These are phyloP conservation scores for Caiman crocodilus DNA, from an alignment of 2,797 vertebrate species.

Conservation along the genomic window DNA sequence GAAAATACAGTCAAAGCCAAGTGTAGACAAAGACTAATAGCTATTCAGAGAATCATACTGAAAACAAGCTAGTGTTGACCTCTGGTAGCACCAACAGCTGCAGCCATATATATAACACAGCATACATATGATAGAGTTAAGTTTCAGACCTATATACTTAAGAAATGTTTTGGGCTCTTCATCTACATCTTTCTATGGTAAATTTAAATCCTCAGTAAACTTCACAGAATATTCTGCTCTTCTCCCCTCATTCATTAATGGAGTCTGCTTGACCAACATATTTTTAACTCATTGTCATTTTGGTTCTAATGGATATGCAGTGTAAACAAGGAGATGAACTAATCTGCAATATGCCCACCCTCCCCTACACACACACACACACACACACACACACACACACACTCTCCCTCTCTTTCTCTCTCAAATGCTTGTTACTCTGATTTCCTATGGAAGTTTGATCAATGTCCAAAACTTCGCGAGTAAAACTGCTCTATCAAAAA, in stretches of 20 bases:
- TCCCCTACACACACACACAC: too few relatives aligned
- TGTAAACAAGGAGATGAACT: not conserved
- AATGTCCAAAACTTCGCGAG: not conserved
- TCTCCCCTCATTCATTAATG: conserved; percentile 13
- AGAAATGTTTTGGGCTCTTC: not conserved
- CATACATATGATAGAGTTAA: not conserved
- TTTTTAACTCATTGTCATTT: not conserved
- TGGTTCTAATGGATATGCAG: not conserved
- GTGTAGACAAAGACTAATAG: conserved; percentile 65
- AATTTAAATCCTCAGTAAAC: conserved; percentile 9
- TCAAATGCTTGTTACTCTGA: not conserved
- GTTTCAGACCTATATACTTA: conserved; percentile 12
- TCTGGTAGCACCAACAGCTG: conserved; percentile 35
- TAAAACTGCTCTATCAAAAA: not conserved
- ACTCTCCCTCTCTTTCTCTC: too few relatives aligned
- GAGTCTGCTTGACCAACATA: not conserved
- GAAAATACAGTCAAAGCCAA: conserved; percentile 59
- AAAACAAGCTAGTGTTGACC: conserved; percentile 60
- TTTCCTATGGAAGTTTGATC: not conserved
- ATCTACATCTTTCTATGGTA: not conserved
- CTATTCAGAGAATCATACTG: conserved; percentile 41
- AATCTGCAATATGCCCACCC: not conserved
- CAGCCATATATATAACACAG: not conserved
- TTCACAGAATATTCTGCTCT: not conserved
- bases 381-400: too few relatives aligned